Evolutionary conservation across 2,113 vertebrate species (phyloP).

Genomic region (Sebastes schlegelii): DNA sequence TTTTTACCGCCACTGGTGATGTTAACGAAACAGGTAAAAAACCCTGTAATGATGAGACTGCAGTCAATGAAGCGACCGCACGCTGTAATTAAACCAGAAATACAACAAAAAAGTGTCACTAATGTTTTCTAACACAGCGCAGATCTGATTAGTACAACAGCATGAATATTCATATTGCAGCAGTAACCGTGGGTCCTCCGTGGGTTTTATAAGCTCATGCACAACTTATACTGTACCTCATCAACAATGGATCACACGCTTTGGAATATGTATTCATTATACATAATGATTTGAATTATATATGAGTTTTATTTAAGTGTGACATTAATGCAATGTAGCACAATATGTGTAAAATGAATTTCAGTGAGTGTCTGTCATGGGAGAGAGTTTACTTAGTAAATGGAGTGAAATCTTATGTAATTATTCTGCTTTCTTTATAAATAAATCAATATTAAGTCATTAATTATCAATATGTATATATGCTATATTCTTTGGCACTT

Average conservation of each 20-base stretch:
- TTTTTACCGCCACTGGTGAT: neutral
- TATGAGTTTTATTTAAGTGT: neutral
- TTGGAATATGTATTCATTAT: slow-evolving; percentile 5
- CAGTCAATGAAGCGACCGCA: neutral
- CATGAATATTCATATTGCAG: neutral
- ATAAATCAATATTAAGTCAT: neutral
- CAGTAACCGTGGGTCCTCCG: too few species aligned
- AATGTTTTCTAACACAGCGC: neutral
- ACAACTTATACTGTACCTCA: neutral
- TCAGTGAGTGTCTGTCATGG: neutral
- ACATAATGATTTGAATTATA: slow-evolving; percentile 31
- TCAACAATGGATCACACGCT: slow-evolving; percentile 29
- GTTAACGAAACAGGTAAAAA: neutral
- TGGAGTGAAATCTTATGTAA: neutral
- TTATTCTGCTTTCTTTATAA: neutral
- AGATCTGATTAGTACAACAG: neutral
- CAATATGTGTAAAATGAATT: neutral
- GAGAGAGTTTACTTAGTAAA: neutral
- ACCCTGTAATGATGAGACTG: neutral
- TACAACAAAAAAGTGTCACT: neutral
- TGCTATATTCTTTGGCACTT: neutral
- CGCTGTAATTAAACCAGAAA: neutral
- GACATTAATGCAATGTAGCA: neutral
- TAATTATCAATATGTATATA: neutral
- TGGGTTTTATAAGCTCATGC: neutral